Conservation (phyloP, 2,888 invertebrate genomes). For the Epinotia ramella region DNA sequence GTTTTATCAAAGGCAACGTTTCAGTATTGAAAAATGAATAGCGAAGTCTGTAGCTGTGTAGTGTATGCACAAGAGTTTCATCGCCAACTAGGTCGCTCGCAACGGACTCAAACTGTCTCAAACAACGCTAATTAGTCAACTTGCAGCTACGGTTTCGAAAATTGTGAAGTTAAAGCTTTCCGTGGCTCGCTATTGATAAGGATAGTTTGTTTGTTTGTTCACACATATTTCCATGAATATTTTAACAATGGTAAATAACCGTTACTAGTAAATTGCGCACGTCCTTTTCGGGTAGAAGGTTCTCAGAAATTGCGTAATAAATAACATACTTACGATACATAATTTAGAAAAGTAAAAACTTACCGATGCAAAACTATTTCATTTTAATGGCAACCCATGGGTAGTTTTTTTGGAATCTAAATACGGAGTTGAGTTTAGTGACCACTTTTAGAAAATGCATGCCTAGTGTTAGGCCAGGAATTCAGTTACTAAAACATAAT, state of each 20-base stretch:
- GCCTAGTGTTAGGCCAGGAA: not conserved
- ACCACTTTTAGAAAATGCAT: too few relatives aligned
- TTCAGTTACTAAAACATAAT: too few relatives aligned
- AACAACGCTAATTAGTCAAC: constrained; percentile 36
- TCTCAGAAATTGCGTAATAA: not conserved
- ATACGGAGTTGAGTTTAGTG: too few relatives aligned
- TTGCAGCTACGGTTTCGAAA: not conserved
- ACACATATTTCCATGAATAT: not conserved
- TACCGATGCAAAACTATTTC: too few relatives aligned
- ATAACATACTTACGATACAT: too few relatives aligned
- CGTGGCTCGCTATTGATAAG: not conserved
- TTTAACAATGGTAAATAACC: not conserved
- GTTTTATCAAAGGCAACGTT: not conserved
- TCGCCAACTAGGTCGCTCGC: constrained; percentile 31
- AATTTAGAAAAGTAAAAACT: too few relatives aligned
- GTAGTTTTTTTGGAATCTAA: too few relatives aligned
- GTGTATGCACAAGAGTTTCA: not conserved
- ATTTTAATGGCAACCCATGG: too few relatives aligned
- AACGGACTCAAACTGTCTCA: constrained; percentile 31
- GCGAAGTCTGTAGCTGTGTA: not conserved
- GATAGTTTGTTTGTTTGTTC: not conserved
- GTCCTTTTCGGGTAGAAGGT: not conserved
- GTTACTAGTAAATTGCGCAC: not conserved
- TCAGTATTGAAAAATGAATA: constrained; percentile 8
- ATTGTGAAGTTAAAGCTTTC: constrained; percentile 7